Evolutionary conservation across 2,888 invertebrate species (phyloP).

Genomic region (Eucriotettix oculatus): DNA sequence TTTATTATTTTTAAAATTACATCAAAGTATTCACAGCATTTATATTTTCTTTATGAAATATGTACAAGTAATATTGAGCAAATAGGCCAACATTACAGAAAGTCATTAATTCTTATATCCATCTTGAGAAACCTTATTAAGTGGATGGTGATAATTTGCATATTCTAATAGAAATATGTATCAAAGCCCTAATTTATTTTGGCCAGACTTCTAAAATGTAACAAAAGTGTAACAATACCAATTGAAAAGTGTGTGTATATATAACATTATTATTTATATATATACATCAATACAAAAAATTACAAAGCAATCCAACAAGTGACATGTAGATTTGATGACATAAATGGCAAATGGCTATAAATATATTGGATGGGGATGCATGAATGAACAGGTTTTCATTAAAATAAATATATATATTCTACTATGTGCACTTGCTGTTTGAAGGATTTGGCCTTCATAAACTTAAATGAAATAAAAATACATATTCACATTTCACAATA

Average conservation of each 20-base stretch:
- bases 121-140: background rate
- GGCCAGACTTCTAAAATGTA: constrained; percentile 8
- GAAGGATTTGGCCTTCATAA: constrained; percentile 2
- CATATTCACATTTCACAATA: background rate
- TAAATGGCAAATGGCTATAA: constrained; percentile 2
- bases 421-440: constrained; percentile 2
- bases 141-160: background rate
- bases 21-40: background rate
- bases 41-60: background rate
- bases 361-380: too few species aligned
- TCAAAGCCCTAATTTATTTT: constrained; percentile 1
- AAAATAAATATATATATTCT: constrained; percentile 2
- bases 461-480: background rate
- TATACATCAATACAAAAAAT: background rate
- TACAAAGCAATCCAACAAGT: background rate
- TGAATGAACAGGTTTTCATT: background rate
- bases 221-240: constrained; percentile 3
- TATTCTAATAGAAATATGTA: constrained; percentile 3
- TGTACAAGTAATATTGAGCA: constrained; percentile 1
- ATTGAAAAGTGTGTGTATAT: background rate
- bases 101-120: background rate
- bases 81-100: background rate
- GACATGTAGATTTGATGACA: background rate
- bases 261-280: background rate
- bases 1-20: background rate